Percentiles rank a stretch among this genome's conserved stretches.
Evolutionary conservation across 2,113 vertebrate species (phyloP).

Genomic region (Morone saxatilis): DNA sequence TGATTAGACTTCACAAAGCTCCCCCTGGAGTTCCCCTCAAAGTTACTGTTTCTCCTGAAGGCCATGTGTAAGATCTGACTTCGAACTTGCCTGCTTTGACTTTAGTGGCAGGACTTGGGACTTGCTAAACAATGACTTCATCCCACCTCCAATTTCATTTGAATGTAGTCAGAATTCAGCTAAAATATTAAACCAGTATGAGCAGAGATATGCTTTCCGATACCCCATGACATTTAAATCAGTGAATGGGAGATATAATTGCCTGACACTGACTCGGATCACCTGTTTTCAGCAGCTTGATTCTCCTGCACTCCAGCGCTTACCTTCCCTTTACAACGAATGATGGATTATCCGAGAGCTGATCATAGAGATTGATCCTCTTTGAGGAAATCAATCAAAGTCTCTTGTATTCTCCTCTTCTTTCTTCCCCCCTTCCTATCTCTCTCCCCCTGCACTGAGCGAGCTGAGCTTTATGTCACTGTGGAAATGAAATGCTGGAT

Average conservation of each 20-base stretch:
- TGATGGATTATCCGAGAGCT: constrained; percentile 32
- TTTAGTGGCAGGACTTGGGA: not conserved
- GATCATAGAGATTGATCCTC: constrained; percentile 39
- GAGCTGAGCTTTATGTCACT: not conserved
- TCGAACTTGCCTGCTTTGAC: not conserved
- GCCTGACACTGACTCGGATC: constrained; percentile 5
- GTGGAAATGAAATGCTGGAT: constrained; percentile 8
- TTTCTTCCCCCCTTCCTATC: not conserved
- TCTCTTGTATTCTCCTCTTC: not conserved
- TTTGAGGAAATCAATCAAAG: constrained; percentile 29
- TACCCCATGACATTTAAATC: constrained; percentile 19
- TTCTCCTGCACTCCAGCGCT: not conserved
- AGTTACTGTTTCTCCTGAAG: no score
- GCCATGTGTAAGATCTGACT: no score
- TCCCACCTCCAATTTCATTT: not conserved
- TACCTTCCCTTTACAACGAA: constrained; percentile 1
- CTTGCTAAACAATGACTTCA: not conserved
- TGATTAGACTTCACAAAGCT: no score
- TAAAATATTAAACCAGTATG: not conserved
- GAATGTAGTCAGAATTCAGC: not conserved
- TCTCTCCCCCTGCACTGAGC: not conserved
- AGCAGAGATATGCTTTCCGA: not conserved
- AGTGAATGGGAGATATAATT: constrained; percentile 8
- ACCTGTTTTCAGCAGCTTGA: constrained; percentile 10
- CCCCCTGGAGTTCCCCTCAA: not conserved